A percentile compares a stretch with the other conserved stretches of the same genome.
phyloP scores from a whole-genome alignment of 2,888 invertebrate species.

The Blastobasis adustella region DNA sequence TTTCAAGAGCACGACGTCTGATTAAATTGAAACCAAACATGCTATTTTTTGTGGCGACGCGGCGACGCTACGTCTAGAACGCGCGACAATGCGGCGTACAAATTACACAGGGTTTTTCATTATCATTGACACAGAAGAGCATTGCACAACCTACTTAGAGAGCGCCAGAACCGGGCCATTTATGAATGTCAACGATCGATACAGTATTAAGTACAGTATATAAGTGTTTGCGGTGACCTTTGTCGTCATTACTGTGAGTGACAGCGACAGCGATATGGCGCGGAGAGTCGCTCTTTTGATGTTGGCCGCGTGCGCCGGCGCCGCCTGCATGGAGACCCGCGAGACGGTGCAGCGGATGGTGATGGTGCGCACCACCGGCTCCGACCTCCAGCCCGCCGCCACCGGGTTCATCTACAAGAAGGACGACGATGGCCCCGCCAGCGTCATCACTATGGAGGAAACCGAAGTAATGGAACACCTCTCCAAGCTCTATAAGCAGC shows the following conservation, averaged over 20 bases:
- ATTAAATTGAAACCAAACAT: slow-evolving; percentile 3
- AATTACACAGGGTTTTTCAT: slow-evolving; percentile 66
- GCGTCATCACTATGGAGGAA: slow-evolving; percentile 62
- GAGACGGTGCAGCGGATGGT: slow-evolving; percentile 70
- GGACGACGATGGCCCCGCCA: slow-evolving; percentile 59
- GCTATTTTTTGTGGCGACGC: slow-evolving; percentile 1
- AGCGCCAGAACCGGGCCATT: slow-evolving; percentile 56
- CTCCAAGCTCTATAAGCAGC: slow-evolving; percentile 49
- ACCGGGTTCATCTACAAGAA: slow-evolving; percentile 75
- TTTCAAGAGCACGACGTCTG: slow-evolving; percentile 7
- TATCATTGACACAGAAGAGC: slow-evolving; percentile 71
- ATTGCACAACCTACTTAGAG: slow-evolving; percentile 67
- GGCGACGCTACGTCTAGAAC: slow-evolving; percentile 22
- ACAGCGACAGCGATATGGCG: slow-evolving; percentile 47
- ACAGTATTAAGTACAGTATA: slow-evolving; percentile 59
- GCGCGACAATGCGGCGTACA: slow-evolving; percentile 58
- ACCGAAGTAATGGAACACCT: slow-evolving; percentile 60
- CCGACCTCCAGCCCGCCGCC: slow-evolving; percentile 75
- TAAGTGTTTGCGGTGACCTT: slow-evolving; percentile 59
- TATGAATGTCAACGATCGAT: slow-evolving; percentile 63
- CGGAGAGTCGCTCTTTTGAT: slow-evolving; percentile 36
- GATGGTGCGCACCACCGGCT: slow-evolving; percentile 70
- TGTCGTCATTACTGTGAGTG: slow-evolving; percentile 48
- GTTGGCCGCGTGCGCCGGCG: slow-evolving; percentile 29
- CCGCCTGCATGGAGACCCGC: slow-evolving; percentile 57